phyloP scores from a whole-genome alignment of 1,140 invertebrate genomes.

The Drosophila rufa region DNA sequence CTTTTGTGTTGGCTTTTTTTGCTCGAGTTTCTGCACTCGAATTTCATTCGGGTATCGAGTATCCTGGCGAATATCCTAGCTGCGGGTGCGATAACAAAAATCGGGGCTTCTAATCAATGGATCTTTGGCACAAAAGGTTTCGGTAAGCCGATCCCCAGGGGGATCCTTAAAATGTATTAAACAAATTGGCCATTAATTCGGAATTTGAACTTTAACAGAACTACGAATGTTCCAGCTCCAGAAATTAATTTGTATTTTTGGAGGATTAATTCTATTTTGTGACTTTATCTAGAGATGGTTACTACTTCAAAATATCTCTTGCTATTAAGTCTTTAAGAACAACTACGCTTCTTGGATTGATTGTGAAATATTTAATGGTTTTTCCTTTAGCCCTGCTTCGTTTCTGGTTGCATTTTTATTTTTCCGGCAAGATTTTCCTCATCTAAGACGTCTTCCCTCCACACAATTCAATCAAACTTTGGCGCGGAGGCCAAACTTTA shows the following conservation, averaged over 20 bases:
- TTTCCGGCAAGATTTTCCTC: not conserved
- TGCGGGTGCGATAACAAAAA: constrained; percentile 24
- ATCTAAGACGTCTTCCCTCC: constrained; percentile 1
- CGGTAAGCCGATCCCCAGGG: constrained; percentile 2
- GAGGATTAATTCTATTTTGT: no score
- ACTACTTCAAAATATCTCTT: no score
- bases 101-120: constrained; percentile 14
- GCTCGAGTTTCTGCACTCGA: constrained; percentile 5
- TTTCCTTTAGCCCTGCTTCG: not conserved
- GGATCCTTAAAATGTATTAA: not conserved
- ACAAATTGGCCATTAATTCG: not conserved
- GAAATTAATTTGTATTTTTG: not conserved
- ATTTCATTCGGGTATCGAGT: constrained; percentile 24
- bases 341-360: not conserved
- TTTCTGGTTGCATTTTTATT: not conserved
- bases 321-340: not conserved
- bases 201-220: not conserved
- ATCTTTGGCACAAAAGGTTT: constrained; percentile 22
- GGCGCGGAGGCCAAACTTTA: constrained; percentile 55
- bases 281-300: no score
- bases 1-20: constrained; percentile 40
- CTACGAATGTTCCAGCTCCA: no score
- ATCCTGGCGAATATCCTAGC: constrained; percentile 8
- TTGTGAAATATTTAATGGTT: not conserved
- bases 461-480: constrained; percentile 78